Evolutionary conservation across 2,113 vertebrate genomes (phyloP).

Genomic region (Ceuthmochares aereus): DNA sequence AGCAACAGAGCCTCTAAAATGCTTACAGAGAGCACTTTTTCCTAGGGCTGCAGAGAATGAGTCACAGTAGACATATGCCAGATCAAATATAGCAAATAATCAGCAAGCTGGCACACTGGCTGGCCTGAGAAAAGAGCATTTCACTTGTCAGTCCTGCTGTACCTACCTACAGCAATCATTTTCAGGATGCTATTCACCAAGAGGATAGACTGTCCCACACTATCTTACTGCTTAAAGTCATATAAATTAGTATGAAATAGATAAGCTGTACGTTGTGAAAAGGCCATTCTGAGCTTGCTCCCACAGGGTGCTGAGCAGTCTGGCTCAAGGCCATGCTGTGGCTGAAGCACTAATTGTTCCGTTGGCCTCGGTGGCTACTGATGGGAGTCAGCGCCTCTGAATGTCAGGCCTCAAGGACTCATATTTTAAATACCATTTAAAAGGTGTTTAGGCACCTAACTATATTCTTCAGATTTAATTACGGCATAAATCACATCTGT

Average conservation of each 20-base stretch:
- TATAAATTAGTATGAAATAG: not conserved
- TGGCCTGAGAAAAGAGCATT: conserved; percentile 32
- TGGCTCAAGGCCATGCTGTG: not conserved
- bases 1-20: not conserved
- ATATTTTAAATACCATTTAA: not conserved
- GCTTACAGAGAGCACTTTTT: conserved; percentile 24
- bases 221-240: not conserved
- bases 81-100: conserved; percentile 29
- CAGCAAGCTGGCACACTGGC: not conserved
- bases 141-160: not conserved
- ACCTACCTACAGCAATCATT: not conserved
- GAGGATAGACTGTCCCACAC: not conserved
- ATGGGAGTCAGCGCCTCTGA: not conserved
- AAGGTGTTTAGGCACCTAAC: not conserved
- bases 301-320: accelerated
- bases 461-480: conserved; percentile 18
- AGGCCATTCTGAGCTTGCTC: not conserved
- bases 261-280: not conserved
- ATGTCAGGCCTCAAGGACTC: not conserved
- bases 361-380: not conserved
- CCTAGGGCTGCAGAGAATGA: conserved; percentile 18
- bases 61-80: not conserved
- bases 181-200: not conserved
- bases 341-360: not conserved
- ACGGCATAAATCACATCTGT: conserved; percentile 4